Evolutionary conservation across 2,888 invertebrate species (phyloP).

Genomic region (Rhogogaster chlorosoma): DNA sequence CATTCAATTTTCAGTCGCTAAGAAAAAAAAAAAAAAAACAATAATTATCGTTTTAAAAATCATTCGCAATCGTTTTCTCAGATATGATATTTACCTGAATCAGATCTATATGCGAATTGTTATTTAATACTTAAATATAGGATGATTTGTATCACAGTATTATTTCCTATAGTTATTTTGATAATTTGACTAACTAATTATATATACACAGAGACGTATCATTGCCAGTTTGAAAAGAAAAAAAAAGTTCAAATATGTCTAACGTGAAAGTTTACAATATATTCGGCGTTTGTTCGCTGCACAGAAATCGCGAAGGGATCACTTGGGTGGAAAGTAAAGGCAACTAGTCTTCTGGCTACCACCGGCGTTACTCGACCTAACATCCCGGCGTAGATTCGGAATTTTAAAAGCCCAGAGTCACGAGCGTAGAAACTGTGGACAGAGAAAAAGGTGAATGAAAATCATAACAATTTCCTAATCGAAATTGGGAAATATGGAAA

Average conservation of each 20-base stretch:
- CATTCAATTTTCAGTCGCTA: not conserved
- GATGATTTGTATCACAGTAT: slow-evolving; percentile 18
- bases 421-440: slow-evolving; percentile 82
- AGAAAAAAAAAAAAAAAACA: not conserved
- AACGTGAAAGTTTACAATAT: slow-evolving; percentile 97
- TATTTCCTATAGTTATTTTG: not conserved
- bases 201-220: not conserved
- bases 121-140: not conserved
- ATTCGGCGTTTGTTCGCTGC: slow-evolving; percentile 94
- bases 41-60: not conserved
- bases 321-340: slow-evolving; percentile 97
- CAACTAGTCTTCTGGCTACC: slow-evolving; percentile 89
- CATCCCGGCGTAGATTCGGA: slow-evolving; percentile 87
- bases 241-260: slow-evolving; percentile 79
- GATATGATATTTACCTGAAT: not conserved
- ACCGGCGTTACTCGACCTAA: slow-evolving; percentile 83
- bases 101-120: not conserved
- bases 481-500: not conserved
- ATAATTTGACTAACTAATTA: not conserved
- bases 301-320: slow-evolving; percentile 98
- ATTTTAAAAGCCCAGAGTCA: slow-evolving; percentile 88
- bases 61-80: not conserved
- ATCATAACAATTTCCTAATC: not conserved
- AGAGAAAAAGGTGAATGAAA: slow-evolving; percentile 1
- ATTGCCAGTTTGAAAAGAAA: not conserved